Conservation (phyloP, 2,797 vertebrate species). For the Pseudocheirus occidentalis region DNA sequence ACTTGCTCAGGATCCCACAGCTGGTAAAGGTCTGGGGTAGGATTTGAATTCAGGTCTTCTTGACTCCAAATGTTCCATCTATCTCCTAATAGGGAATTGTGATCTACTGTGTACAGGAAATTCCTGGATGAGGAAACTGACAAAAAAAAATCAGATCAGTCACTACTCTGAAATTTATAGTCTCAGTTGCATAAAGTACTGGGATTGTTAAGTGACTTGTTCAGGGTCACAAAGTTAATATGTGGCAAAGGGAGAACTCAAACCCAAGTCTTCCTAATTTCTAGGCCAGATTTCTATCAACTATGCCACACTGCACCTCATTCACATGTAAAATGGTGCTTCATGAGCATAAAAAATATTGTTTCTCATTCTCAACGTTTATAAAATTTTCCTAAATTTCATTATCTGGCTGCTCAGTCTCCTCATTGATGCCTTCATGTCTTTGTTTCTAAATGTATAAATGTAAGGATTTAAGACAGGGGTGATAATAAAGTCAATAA, state of each 20-base stretch:
- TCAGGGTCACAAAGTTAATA: background rate
- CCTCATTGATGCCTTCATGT: background rate
- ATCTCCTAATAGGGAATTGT: background rate
- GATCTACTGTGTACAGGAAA: background rate
- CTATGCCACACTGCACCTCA: too few relatives aligned
- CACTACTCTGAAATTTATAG: background rate
- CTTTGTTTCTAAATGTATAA: background rate
- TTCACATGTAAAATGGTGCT: background rate
- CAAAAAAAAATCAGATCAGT: background rate
- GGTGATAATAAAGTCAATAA: background rate
- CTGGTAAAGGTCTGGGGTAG: background rate
- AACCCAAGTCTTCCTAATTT: background rate
- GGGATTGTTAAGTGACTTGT: background rate
- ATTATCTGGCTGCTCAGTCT: constrained; percentile 2
- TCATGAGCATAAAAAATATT: background rate
- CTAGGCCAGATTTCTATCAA: background rate
- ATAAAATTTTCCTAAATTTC: background rate
- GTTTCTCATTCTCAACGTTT: background rate
- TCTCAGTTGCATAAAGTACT: background rate
- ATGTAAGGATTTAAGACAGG: background rate
- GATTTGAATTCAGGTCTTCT: background rate
- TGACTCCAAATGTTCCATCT: background rate
- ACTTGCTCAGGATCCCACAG: background rate
- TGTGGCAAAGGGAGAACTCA: background rate
- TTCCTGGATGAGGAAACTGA: background rate